phyloP scores from a whole-genome alignment of 2,888 invertebrate genomes.

The Hyppa rectilinea region DNA sequence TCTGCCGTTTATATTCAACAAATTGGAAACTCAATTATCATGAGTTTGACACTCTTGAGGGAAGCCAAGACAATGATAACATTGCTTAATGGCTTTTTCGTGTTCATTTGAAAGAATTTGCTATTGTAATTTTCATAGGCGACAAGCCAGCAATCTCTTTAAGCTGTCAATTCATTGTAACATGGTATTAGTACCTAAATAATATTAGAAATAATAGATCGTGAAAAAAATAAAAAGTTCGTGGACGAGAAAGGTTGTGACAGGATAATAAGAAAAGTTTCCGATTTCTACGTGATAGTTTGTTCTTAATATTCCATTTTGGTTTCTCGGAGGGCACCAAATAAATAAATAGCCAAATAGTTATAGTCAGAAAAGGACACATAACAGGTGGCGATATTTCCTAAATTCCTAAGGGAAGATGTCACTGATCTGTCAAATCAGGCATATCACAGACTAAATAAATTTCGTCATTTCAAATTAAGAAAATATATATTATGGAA shows the following conservation, averaged over 20 bases:
- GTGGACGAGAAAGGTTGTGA: conserved; percentile 5
- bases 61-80: neutral
- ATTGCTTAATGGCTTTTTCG: neutral
- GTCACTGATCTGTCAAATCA: neutral
- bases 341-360: neutral
- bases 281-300: conserved; percentile 8
- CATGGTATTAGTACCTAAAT: neutral
- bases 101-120: conserved; percentile 6
- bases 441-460: neutral
- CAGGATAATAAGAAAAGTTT: conserved; percentile 39
- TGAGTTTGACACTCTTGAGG: neutral
- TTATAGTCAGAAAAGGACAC: no score
- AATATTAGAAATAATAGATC: conserved; percentile 5
- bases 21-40: neutral
- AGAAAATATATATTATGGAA: neutral
- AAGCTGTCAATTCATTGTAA: neutral
- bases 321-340: neutral
- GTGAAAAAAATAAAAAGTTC: neutral
- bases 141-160: neutral
- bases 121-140: conserved; percentile 34
- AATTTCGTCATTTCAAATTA: neutral
- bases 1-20: neutral
- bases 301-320: conserved; percentile 22
- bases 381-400: neutral
- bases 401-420: neutral